A percentile compares a stretch with the other conserved stretches of the same genome.
Evolutionary conservation across 2,113 vertebrate genomes (phyloP).

Genomic region (Podarcis raffonei): DNA sequence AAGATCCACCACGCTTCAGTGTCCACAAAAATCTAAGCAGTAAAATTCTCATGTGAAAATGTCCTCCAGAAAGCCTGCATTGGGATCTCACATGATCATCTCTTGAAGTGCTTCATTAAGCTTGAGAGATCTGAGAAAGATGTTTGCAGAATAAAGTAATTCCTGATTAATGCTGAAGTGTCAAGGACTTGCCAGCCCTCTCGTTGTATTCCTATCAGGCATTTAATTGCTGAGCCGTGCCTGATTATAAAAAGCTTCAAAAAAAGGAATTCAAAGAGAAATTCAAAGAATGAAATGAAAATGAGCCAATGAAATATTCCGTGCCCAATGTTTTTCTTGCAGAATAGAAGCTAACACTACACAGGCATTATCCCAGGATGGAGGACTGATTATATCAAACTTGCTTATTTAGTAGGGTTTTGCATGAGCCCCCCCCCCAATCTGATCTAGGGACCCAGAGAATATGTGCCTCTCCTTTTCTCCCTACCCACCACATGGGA

Average conservation of each 20-base stretch:
- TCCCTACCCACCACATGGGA: too few relatives aligned
- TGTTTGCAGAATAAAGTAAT: slow-evolving; percentile 60
- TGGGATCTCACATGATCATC: slow-evolving; percentile 43
- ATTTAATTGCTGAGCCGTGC: slow-evolving; percentile 46
- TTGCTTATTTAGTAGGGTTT: too few relatives aligned
- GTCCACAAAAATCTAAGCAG: slow-evolving; percentile 23
- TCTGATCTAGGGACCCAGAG: too few relatives aligned
- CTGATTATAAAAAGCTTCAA: slow-evolving; percentile 22
- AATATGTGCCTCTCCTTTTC: too few relatives aligned
- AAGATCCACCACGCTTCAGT: background rate
- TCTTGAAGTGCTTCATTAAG: slow-evolving; percentile 63
- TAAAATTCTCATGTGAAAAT: slow-evolving; percentile 52
- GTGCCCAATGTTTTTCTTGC: background rate
- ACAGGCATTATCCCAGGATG: too few relatives aligned
- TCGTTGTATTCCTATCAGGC: slow-evolving; percentile 42
- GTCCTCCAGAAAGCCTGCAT: slow-evolving; percentile 40
- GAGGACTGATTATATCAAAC: too few relatives aligned
- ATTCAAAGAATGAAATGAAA: slow-evolving; percentile 4
- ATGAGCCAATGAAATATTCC: background rate
- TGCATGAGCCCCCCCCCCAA: too few relatives aligned
- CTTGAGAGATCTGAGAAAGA: slow-evolving; percentile 51
- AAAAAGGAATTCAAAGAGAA: slow-evolving; percentile 18
- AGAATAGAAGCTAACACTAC: background rate
- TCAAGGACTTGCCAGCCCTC: slow-evolving; percentile 40
- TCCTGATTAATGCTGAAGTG: slow-evolving; percentile 63